Percentiles rank a stretch among this genome's conserved stretches.
Evolutionary conservation across 1,140 invertebrate species (phyloP).

Genomic region (honey bee (Apis mellifera)): DNA sequence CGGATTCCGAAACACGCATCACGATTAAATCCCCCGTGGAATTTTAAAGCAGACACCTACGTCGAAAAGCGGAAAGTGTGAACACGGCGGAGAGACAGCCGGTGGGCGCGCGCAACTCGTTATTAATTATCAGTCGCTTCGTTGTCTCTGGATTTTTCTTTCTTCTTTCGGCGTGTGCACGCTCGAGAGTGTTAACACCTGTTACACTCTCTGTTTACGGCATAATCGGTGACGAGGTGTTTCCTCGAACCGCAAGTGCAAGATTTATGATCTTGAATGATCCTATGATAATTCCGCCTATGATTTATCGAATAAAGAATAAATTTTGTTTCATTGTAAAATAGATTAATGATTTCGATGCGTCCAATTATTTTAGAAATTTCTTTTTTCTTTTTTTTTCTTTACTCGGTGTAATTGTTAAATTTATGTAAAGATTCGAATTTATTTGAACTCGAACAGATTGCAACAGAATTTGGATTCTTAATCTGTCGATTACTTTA

Average conservation of each 20-base stretch:
- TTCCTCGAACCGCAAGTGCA: background rate
- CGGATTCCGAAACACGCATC: conserved; percentile 58
- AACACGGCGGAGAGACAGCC: conserved; percentile 37
- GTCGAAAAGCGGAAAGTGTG: conserved; percentile 50
- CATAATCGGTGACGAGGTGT: background rate
- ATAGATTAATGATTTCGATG: too few species aligned
- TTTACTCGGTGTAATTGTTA: too few species aligned
- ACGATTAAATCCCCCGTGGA: conserved; percentile 59
- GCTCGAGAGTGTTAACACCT: background rate
- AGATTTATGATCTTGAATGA: background rate
- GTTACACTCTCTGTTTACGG: background rate
- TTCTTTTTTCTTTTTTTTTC: too few species aligned
- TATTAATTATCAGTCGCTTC: conserved; percentile 37
- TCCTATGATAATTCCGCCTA: background rate
- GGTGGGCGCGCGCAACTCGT: background rate
- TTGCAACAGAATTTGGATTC: too few species aligned
- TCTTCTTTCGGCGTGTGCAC: too few species aligned
- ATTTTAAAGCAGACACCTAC: conserved; percentile 58
- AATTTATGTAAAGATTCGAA: too few species aligned
- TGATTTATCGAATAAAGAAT: background rate
- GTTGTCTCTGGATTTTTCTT: background rate
- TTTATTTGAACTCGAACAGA: too few species aligned
- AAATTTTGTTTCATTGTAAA: too few species aligned
- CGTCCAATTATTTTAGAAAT: too few species aligned
- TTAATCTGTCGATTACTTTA: too few species aligned